Percentiles rank a stretch among this genome's conserved stretches.
These are phyloP conservation scores for Athalia circularis DNA, from an alignment of 2,888 invertebrate species.

Conservation along the genomic window DNA sequence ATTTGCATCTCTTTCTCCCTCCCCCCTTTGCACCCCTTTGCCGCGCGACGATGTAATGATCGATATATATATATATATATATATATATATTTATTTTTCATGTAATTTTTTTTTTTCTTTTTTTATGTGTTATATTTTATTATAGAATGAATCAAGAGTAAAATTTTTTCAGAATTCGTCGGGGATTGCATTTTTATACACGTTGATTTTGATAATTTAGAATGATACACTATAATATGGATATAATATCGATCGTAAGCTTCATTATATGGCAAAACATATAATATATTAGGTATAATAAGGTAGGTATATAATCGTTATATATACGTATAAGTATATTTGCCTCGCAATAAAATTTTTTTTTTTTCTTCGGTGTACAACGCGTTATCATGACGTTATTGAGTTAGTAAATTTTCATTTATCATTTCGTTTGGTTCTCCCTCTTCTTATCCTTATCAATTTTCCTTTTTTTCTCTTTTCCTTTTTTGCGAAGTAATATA, in stretches of 20 bases:
- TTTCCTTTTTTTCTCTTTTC: too few relatives aligned
- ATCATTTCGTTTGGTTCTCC: too few relatives aligned
- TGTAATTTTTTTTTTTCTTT: background rate
- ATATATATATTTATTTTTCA: background rate
- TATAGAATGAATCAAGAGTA: background rate
- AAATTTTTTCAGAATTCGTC: background rate
- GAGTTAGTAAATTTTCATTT: too few relatives aligned
- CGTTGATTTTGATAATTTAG: background rate
- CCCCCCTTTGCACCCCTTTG: too few relatives aligned
- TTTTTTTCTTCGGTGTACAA: slow-evolving; percentile 4
- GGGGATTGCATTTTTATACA: background rate
- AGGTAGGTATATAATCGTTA: background rate
- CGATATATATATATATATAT: background rate
- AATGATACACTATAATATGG: background rate
- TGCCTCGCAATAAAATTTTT: slow-evolving; percentile 32
- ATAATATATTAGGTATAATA: background rate
- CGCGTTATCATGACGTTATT: too few relatives aligned
- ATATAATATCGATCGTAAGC: slow-evolving; percentile 30
- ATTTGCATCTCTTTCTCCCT: too few relatives aligned
- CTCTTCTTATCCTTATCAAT: too few relatives aligned
- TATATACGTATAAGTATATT: slow-evolving; percentile 32
- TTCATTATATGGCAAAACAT: background rate
- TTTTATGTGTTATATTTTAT: slow-evolving; percentile 1
- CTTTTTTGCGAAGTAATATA: slow-evolving; percentile 24
- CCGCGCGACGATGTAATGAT: too few relatives aligned